phyloP scores from a whole-genome alignment of 2,797 vertebrate genomes.

The Anguilla marmorata region DNA sequence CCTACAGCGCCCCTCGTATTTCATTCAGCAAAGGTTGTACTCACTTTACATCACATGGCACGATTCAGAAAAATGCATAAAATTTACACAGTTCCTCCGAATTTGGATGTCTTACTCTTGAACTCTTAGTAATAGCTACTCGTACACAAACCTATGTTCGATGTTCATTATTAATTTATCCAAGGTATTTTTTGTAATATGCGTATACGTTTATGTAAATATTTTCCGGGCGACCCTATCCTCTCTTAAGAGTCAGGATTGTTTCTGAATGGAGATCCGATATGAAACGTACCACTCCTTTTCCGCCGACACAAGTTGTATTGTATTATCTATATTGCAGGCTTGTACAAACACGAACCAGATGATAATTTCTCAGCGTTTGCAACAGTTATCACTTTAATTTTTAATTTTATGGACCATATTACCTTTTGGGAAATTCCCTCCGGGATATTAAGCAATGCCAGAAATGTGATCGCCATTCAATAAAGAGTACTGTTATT shows the following conservation, averaged over 20 bases:
- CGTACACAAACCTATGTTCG: neutral
- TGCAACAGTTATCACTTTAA: neutral
- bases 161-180: neutral
- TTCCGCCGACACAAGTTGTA: neutral
- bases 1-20: slow-evolving; percentile 7
- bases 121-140: neutral
- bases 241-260: neutral
- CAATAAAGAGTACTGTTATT: neutral
- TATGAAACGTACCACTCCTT: neutral
- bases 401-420: neutral
- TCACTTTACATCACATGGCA: neutral
- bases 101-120: neutral
- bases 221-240: neutral
- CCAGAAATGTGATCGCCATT: neutral
- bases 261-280: slow-evolving; percentile 5
- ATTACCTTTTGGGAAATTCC: neutral
- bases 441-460: neutral
- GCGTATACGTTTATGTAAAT: neutral
- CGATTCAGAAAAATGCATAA: neutral
- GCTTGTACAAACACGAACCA: neutral
- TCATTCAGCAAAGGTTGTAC: neutral
- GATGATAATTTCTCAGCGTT: neutral
- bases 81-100: neutral
- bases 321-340: neutral
- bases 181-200: neutral